phyloP scores from a whole-genome alignment of 2,113 vertebrate species.

The Phalacrocorax aristotelis region DNA sequence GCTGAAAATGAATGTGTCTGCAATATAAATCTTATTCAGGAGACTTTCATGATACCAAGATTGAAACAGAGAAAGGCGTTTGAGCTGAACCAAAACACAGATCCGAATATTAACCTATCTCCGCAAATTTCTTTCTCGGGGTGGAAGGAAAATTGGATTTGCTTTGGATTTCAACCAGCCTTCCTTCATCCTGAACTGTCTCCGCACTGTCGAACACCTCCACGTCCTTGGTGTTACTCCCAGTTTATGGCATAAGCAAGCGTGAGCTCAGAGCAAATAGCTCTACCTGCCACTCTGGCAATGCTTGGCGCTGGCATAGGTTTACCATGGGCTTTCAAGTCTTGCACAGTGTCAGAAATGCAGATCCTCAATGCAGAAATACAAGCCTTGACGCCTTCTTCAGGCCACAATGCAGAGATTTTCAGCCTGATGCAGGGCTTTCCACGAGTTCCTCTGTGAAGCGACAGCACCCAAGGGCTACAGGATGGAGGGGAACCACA shows the following conservation, averaged over 20 bases:
- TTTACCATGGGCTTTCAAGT: background rate
- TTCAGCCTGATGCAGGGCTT: background rate
- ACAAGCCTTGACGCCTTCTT: background rate
- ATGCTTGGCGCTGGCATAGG: fast-evolving
- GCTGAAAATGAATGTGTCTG: background rate
- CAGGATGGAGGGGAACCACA: fast-evolving
- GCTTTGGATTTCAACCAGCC: constrained; percentile 14
- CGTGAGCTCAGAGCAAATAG: constrained; percentile 36
- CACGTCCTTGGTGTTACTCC: constrained; percentile 50
- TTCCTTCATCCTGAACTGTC: constrained; percentile 22
- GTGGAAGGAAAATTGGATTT: constrained; percentile 20
- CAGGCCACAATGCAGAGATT: background rate
- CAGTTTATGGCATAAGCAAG: background rate
- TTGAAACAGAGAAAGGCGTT: background rate
- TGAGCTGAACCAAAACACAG: background rate
- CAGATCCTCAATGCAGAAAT: background rate
- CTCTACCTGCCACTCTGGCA: background rate
- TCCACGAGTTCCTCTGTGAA: fast-evolving
- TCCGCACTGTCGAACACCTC: no score
- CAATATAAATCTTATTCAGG: constrained; percentile 16
- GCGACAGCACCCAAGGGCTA: fast-evolving
- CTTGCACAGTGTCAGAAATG: background rate
- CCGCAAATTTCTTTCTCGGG: background rate
- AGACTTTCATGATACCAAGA: background rate
- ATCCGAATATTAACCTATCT: background rate